These are phyloP conservation scores for Diarsia brunnea DNA, from an alignment of 2,888 invertebrate genomes.

Conservation along the genomic window DNA sequence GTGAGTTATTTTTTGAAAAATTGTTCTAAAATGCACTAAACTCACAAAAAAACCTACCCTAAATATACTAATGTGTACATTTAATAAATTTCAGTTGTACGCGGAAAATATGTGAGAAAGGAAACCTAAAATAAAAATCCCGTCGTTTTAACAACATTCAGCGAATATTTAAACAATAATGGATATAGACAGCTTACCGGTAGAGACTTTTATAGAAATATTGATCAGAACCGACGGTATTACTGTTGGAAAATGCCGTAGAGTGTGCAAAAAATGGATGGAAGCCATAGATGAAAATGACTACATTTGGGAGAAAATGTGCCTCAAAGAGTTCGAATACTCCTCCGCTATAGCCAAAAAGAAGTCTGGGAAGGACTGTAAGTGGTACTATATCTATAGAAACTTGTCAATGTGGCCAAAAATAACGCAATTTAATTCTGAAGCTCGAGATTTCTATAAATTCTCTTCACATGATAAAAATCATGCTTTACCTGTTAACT, in stretches of 20 bases:
- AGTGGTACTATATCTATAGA: conserved; percentile 83
- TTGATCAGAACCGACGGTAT: conserved; percentile 77
- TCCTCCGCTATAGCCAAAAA: conserved; percentile 81
- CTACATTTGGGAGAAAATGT: conserved; percentile 79
- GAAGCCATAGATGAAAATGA: conserved; percentile 78
- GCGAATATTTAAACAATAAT: conserved; percentile 56
- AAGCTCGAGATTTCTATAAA: conserved; percentile 79
- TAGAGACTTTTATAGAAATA: conserved; percentile 83
- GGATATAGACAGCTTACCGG: conserved; percentile 75
- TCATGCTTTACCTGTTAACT: conserved; percentile 78
- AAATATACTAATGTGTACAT: conserved; percentile 5
- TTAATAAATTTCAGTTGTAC: conserved; percentile 37
- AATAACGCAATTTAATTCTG: conserved; percentile 69
- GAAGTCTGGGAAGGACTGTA: conserved; percentile 77
- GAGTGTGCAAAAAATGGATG: conserved; percentile 82
- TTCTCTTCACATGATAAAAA: conserved; percentile 78
- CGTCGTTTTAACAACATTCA: neutral
- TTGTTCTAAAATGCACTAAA: neutral
- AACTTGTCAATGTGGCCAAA: conserved; percentile 81
- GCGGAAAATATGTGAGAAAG: conserved; percentile 32
- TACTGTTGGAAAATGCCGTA: conserved; percentile 78
- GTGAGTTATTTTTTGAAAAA: conserved; percentile 46
- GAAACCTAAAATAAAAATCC: neutral
- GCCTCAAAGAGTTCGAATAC: conserved; percentile 76
- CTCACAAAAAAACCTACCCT: neutral